phyloP scores from a whole-genome alignment of 2,113 vertebrate species.

The Lepus americanus region DNA sequence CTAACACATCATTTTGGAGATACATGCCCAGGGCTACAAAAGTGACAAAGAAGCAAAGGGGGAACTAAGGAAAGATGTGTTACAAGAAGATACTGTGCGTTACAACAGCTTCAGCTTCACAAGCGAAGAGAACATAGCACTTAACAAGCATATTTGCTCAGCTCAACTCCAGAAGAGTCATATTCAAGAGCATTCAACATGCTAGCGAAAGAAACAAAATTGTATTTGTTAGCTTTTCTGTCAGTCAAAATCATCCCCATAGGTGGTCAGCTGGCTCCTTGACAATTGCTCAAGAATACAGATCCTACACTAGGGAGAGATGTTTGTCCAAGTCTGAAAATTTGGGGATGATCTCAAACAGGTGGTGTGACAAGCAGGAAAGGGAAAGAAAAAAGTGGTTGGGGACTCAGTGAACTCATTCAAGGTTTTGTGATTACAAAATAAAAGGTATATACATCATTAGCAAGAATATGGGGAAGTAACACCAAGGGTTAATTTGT shows the following conservation, averaged over 20 bases:
- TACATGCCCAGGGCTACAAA: not conserved
- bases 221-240: not conserved
- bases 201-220: not conserved
- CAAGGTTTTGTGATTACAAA: not conserved
- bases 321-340: not conserved
- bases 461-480: not conserved
- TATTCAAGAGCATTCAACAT: not conserved
- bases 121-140: not conserved
- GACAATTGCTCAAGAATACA: constrained; percentile 8
- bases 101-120: not conserved
- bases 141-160: not conserved
- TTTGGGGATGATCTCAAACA: not conserved
- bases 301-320: not conserved
- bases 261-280: not conserved
- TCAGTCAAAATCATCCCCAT: not conserved
- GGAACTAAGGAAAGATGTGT: not conserved
- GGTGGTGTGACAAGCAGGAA: not conserved
- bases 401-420: not conserved
- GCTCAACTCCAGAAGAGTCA: not conserved
- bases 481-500: not conserved
- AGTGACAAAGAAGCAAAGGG: not conserved
- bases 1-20: not conserved
- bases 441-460: not conserved
- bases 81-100: not conserved
- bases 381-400: not conserved